Evolutionary conservation across 1,140 invertebrate species (phyloP), one percentile per base, ranked within the genome.

Genomic region (Nomia melanderi): DNA sequence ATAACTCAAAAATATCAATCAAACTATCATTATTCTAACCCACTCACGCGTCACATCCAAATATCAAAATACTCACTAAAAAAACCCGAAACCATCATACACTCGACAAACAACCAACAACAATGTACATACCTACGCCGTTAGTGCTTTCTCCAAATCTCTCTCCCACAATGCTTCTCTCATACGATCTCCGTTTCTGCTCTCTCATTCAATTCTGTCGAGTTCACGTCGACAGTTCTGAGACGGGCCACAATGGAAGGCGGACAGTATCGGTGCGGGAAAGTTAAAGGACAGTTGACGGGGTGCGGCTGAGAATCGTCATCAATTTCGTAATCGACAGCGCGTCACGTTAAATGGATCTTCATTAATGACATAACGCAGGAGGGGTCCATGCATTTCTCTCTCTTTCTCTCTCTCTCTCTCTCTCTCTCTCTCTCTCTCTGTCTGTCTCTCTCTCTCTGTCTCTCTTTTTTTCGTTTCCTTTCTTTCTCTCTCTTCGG

Each of bases 251-350:
- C 29, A 36, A 72, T 50, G 9, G 8, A 5, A 41, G 23, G 2
- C 1, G 57, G 57, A 63, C 31, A 39, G 31, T 60, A 47, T 60
- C 39, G 25, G 56, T 11, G 27, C 29, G 53, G 9, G n/a, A 31
- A 41, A 29, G 70, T 78, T 72, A 72, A 65, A 44, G 44, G 23
- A 70, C 44, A 54, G 39, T 57, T 39, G 63, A 78, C 57, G 31
- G 41, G 41, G 50, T 66, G 74, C 44, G 62, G 66, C 62, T 74
- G 59, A 60, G 81, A 84, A 79, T 73, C 74, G 74, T 82, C 77
- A 82, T 88, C 82, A 83, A 86, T 88, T 81, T 81, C 78, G 62
- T 83, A 86, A 88, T 87, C 83, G 79, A 86, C 78, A 82, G 66
- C 64, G 74, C 77, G 72, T 86, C 78, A 69, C 78, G 64, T 78